Conservation (phyloP, 2,888 invertebrate species). For the Ephialtes manifestator region DNA sequence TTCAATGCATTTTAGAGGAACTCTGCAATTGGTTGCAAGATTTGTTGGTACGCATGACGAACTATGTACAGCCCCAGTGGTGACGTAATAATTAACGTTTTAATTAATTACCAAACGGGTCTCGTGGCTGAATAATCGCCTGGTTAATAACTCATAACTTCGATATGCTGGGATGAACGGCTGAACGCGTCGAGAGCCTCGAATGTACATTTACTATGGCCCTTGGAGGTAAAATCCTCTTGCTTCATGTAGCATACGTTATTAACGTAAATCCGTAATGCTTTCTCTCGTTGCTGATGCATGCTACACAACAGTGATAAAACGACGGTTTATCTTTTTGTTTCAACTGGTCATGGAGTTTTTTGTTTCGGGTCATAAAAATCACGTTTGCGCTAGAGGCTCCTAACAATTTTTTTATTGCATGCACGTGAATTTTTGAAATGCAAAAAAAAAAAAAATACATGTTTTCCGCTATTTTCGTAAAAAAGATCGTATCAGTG, state of each 20-base stretch:
- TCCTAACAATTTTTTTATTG: too few species aligned
- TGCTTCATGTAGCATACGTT: constrained; percentile 16
- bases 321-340: too few species aligned
- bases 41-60: background rate
- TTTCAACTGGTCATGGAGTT: too few species aligned
- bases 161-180: constrained; percentile 21
- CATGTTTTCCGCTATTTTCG: too few species aligned
- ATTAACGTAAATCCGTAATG: constrained; percentile 46
- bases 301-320: background rate
- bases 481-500: too few species aligned
- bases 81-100: constrained; percentile 32
- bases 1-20: constrained; percentile 6
- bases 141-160: constrained; percentile 48
- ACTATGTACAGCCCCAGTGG: background rate
- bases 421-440: too few species aligned
- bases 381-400: too few species aligned
- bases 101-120: constrained; percentile 32
- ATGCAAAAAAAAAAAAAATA: too few species aligned
- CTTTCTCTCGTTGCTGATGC: constrained; percentile 24
- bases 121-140: constrained; percentile 17
- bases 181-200: background rate
- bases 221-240: background rate
- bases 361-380: too few species aligned
- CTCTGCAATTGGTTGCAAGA: background rate
- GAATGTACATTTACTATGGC: constrained; percentile 19